Evolutionary conservation across 2,113 vertebrate species (phyloP), one percentile per base, ranked within the genome.

Genomic region (Haliaeetus leucogaster): DNA sequence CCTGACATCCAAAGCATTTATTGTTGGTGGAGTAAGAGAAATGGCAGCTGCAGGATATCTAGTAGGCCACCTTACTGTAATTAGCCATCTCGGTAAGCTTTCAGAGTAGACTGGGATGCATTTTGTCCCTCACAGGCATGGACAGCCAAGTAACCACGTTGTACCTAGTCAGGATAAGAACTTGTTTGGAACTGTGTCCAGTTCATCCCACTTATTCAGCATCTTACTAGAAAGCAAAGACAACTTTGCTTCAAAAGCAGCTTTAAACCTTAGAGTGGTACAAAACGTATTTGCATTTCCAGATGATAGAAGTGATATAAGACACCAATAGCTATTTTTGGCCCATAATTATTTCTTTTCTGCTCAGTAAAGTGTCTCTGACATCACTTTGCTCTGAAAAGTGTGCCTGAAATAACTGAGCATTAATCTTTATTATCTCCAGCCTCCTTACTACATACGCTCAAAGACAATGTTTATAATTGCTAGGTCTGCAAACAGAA

Each of bases 281-380:
- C 42, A 82, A 93, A 95, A 91, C 17, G 19, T 66, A 72, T 89
- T 79, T 55, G 42, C 56, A 42, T 92, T 84, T 80, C 72, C 56
- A 71, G 76, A 73, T 92, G 72, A 67, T 1, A 89, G 76, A 92
- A 81, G 7, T 21, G 67, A 82, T 95, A 23, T 38, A 90, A 94
- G 26, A 89, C 20, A 90, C 50, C 82, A 94, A 55, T n/a, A 88
- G 62, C 66, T 96, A 89, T 83, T 94, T 95, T 91, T 85, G 73
- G 84, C 62, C 50, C 81, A 53, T 68, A 85, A 91, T 95, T 92
- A 84, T 79, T 94, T 96, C 30, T 93, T 94, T 94, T 76, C 86
- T 83, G 42, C 66, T 91, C 78, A 62, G 81, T 6, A 87, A 85
- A 82, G 58, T 0, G 0, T n/a, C 53, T 93, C 86, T 76, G 78